These are phyloP conservation scores for Holothuria scabra DNA, from an alignment of 53 echinoderm and acorn worm species.

Conservation along the genomic window DNA sequence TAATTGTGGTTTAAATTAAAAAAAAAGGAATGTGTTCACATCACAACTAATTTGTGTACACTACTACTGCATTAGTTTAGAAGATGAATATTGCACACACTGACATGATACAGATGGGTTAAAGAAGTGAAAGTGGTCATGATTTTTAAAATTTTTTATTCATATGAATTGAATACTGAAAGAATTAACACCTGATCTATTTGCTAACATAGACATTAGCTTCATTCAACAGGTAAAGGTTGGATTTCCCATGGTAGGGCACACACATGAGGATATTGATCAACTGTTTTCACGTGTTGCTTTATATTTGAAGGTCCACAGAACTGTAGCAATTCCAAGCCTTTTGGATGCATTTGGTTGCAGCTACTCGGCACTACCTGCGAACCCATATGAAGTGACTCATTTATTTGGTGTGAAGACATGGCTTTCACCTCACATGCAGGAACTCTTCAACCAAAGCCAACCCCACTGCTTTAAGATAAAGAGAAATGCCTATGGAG, in stretches of 20 bases:
- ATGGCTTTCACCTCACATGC: conserved; percentile 36
- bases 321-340: conserved; percentile 22
- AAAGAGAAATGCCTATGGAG: background rate
- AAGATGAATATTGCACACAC: no score
- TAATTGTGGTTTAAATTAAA: no score
- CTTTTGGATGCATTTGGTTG: conserved; percentile 24
- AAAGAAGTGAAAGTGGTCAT: no score
- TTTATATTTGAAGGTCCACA: conserved; percentile 18
- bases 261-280: conserved; percentile 60
- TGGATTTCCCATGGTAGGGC: conserved; percentile 59
- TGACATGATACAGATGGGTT: no score
- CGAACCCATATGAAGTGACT: conserved; percentile 17
- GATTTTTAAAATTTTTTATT: no score
- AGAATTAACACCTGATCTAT: no score
- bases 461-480: conserved; percentile 30
- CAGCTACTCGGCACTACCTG: conserved; percentile 25
- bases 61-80: no score
- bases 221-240: conserved; percentile 49
- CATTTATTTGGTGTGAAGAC: conserved; percentile 24
- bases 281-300: conserved; percentile 56
- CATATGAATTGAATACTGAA: no score
- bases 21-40: no score
- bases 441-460: conserved; percentile 22
- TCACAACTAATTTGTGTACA: no score
- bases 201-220: no score